Percentiles rank a stretch among this genome's conserved stretches.
These are phyloP conservation scores for Pandemis heparana DNA, from an alignment of 2,888 invertebrate genomes.

Conservation along the genomic window DNA sequence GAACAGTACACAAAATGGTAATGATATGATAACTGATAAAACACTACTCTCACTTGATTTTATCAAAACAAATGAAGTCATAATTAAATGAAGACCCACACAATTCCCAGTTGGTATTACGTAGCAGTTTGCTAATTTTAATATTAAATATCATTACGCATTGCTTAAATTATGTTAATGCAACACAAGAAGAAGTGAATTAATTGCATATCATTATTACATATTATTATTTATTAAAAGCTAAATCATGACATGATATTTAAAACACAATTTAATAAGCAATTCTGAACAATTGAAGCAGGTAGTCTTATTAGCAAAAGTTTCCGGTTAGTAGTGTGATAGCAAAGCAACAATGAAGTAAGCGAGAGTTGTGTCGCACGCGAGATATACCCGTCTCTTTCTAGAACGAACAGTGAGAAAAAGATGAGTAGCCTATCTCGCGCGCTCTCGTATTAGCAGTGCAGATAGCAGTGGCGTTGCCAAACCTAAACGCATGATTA, in stretches of 20 bases:
- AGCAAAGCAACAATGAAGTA: no score
- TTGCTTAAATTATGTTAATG: conserved; percentile 1
- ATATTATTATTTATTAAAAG: background rate
- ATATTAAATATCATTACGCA: conserved; percentile 13
- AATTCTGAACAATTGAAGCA: no score
- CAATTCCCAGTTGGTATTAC: background rate
- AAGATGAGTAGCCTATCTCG: no score
- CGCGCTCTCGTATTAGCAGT: no score
- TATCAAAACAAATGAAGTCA: background rate
- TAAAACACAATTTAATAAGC: background rate
- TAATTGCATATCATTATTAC: conserved; percentile 1
- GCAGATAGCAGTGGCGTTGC: no score
- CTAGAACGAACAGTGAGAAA: no score
- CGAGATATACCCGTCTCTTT: no score
- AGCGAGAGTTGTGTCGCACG: no score
- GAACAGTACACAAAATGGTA: background rate
- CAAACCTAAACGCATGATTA: no score
- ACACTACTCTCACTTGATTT: background rate
- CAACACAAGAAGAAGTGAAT: background rate
- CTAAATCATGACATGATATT: background rate
- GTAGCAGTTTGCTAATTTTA: background rate
- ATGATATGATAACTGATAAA: background rate
- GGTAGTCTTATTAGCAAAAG: no score
- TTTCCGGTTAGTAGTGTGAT: no score
- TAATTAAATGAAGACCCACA: background rate